Base-by-base conservation (phyloP, 2,888 invertebrate genomes). In the Drosophila silvestris region DNA sequence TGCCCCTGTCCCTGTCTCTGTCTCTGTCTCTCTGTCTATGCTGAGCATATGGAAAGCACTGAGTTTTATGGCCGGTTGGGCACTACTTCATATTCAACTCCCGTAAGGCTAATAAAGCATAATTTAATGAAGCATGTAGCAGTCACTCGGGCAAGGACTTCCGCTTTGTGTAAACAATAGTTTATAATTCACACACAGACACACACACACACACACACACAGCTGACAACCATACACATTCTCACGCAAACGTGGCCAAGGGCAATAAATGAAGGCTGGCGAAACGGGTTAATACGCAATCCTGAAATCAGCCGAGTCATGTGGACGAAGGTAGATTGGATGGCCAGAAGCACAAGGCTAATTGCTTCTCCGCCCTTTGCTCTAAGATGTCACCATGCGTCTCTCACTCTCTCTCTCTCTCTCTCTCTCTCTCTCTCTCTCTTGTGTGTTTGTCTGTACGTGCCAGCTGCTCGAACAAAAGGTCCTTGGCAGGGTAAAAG, bases 71-170 rank as follows among this genome's bases (percentile, higher is more conserved):
- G 60, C 54, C 83, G 52, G 61, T 41, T 59, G 60, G 82, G 70
- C 72, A 77, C 90, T 91, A 91, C 91, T 85, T 85, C 90, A 85
- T 91, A 91, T 91, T 85, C 85, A 91, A 87, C 81, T 90, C 91
- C 91, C 92, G 91, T 87, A 85, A 75, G 91, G 83, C 89, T 91
- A 91, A 92, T 91, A 91, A 91, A 91, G 80, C 83, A 91, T 90
- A 90, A 91, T 91, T 90, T 92, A 92, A 91, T 91, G 91, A 89
- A 91, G 91, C 92, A 83, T 82, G 82, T 71, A 77, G 76, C 83
- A 80, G 80, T 79, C 81, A 75, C 75, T 79, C 68, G 84, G 81
- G 77, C 81, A 77, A 89, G 81, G 78, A 91, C 83, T 90, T 87
- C 89, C 91, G 87, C 85, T 83, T 85, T 85, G 74, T 83, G 85